Evolutionary conservation across 2,797 vertebrate species (phyloP).

Genomic region (Anguilla marmorata): DNA sequence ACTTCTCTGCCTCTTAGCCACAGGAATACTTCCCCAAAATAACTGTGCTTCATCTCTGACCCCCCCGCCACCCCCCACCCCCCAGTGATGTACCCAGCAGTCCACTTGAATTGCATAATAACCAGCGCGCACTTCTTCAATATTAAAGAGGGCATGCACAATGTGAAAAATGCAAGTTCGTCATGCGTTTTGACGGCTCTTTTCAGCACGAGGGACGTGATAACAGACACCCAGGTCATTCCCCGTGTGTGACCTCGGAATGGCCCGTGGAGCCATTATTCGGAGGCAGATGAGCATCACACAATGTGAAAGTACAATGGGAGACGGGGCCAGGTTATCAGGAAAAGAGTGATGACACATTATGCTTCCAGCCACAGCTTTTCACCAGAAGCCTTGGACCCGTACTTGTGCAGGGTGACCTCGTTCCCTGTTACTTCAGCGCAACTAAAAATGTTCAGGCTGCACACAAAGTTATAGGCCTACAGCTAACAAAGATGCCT

Average conservation of each 20-base stretch:
- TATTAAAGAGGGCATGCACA: neutral
- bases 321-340: neutral
- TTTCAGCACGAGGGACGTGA: neutral
- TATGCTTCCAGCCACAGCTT: neutral
- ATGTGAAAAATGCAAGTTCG: neutral
- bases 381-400: neutral
- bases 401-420: neutral
- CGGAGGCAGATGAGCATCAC: neutral
- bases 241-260: neutral
- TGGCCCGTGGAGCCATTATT: neutral
- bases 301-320: constrained; percentile 22
- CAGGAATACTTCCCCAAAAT: neutral
- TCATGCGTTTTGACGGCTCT: neutral
- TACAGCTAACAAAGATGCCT: neutral
- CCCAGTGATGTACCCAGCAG: neutral
- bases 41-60: neutral
- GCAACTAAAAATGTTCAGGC: neutral
- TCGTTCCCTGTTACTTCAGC: neutral
- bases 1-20: neutral
- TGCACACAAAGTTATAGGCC: neutral
- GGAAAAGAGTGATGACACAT: neutral
- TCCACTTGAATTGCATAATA: neutral
- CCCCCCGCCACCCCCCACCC: neutral
- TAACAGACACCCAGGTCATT: constrained; percentile 19
- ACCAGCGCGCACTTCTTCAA: neutral